Evolutionary conservation across 2,797 vertebrate genomes (phyloP).

Genomic region (Spondyliosoma cantharus): DNA sequence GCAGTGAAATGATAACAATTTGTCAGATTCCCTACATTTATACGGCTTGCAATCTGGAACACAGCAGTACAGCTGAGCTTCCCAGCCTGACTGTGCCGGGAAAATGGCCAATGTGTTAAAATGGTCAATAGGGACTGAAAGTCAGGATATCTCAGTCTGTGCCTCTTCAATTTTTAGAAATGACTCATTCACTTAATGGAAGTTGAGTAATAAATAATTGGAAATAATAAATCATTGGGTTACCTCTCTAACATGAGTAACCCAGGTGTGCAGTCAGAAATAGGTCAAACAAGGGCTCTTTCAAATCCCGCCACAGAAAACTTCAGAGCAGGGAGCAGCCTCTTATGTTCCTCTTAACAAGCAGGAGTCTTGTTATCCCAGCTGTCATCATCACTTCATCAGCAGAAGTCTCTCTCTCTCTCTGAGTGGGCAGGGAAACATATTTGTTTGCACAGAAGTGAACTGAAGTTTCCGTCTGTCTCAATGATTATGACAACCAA

Average conservation of each 20-base stretch:
- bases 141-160: too few relatives aligned
- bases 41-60: too few relatives aligned
- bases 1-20: too few relatives aligned
- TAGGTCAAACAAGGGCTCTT: background rate
- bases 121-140: too few relatives aligned
- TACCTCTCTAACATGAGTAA: background rate
- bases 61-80: too few relatives aligned
- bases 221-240: too few relatives aligned
- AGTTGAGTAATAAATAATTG: too few relatives aligned
- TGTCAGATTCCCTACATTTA: too few relatives aligned
- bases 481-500: background rate
- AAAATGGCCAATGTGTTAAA: too few relatives aligned
- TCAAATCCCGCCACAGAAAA: background rate
- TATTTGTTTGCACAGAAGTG: background rate
- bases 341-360: slow-evolving; percentile 1
- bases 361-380: slow-evolving; percentile 34
- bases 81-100: too few relatives aligned
- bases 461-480: background rate
- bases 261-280: background rate
- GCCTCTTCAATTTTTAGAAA: too few relatives aligned
- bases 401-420: background rate
- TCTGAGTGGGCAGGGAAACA: background rate
- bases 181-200: too few relatives aligned
- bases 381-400: slow-evolving; percentile 57
- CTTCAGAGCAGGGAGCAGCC: slow-evolving; percentile 15